Evolutionary conservation across 2,888 invertebrate species (phyloP).

Genomic region (Tyria jacobaeae): DNA sequence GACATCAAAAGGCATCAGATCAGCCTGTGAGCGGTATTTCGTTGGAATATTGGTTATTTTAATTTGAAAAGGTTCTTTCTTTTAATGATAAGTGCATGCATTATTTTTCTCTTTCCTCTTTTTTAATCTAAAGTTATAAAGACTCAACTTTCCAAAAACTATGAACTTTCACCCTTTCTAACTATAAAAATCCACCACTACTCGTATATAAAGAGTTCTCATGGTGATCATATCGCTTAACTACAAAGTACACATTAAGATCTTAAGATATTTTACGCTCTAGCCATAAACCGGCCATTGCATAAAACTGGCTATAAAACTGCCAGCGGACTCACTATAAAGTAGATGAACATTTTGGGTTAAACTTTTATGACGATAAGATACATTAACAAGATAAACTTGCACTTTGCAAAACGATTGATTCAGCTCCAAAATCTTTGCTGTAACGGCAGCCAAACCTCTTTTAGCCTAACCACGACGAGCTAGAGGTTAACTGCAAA

Average conservation of each 20-base stretch:
- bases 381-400: not conserved
- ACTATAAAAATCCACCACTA: not conserved
- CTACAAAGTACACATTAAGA: constrained; percentile 26
- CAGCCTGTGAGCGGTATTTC: not conserved
- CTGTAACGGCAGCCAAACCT: no score
- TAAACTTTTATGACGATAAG: not conserved
- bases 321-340: constrained; percentile 9
- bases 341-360: not conserved
- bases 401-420: not conserved
- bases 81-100: no score
- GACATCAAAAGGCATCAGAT: not conserved
- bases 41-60: not conserved
- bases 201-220: constrained; percentile 16
- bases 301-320: constrained; percentile 21
- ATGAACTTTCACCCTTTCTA: constrained; percentile 10
- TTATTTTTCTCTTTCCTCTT: no score
- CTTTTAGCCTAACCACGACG: not conserved
- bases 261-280: constrained; percentile 20
- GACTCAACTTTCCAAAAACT: not conserved
- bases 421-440: no score
- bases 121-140: no score
- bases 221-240: constrained; percentile 29
- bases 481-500: no score
- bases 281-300: constrained; percentile 10
- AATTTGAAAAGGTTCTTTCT: no score